Base-by-base conservation (phyloP, 2,888 invertebrate genomes). In the Drosophila flavopinicola region DNA sequence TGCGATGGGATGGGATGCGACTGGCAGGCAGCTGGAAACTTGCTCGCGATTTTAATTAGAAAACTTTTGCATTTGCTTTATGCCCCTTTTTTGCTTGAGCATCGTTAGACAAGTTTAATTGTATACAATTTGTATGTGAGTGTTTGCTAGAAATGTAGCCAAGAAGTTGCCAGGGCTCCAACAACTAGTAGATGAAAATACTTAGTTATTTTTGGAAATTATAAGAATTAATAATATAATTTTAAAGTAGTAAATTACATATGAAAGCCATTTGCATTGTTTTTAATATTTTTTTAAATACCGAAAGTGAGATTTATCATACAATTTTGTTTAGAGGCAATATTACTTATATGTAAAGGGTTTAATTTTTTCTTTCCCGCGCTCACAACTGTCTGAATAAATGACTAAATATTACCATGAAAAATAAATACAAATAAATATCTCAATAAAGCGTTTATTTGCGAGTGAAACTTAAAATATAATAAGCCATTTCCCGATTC, bases 21-120 rank as follows among this genome's bases (percentile, higher is more conserved):
- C n/a, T n/a, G n/a, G n/a, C 2, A 20, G 20, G 20, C 2, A 20
- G 20, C 53, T 27, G 17, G 11, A 59, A 74, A 80, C 68, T 78
- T 82, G 47, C 35, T 73, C 66, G 66, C 60, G 53, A 68, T 73
- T 84, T 83, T 83, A 83, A 83, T 84, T 84, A 75, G 78, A 77
- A 84, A 82, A 82, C 69, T 80, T 78, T 83, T 44, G 59, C 65
- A 77, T 73, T 75, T 77, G 58, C 61, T 67, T 68, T 37, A 20
- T 17, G 42, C 24, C n/a, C 24, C 24, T 51, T 64, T 56, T 54
- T 57, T 44, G 20, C 10, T 56, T 7, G 27, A n/a, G 39, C 30
- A 29, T 32, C 39, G 45, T 52, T 49, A 63, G 59, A 45, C 39
- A 60, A 57, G 45, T 51, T 67, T 45, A 35, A 64, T 49, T 59